Evolutionary conservation across 2,888 invertebrate species (phyloP).

Genomic region (Uloborus plumipes): DNA sequence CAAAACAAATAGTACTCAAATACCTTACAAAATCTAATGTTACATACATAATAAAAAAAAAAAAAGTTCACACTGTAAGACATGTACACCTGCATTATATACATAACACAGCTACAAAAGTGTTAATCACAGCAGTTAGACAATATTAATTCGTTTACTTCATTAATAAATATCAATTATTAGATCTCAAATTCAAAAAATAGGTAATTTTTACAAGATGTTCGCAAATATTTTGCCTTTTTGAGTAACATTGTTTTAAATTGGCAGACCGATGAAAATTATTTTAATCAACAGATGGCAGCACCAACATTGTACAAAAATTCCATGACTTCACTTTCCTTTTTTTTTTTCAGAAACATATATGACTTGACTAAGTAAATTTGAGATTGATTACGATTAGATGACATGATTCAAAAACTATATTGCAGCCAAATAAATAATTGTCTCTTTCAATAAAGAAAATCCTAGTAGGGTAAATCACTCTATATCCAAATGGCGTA

Average conservation of each 20-base stretch:
- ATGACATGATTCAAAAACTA: too few relatives aligned
- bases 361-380: too few relatives aligned
- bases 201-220: constrained; percentile 22
- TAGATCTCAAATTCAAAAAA: constrained; percentile 21
- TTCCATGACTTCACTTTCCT: too few relatives aligned
- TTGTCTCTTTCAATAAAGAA: too few relatives aligned
- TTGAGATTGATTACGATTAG: too few relatives aligned
- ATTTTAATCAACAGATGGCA: background rate
- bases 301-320: constrained; percentile 5
- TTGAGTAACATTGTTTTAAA: too few relatives aligned
- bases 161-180: constrained; percentile 17
- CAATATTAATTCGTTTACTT: constrained; percentile 52
- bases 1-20: constrained; percentile 26
- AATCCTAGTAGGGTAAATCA: too few relatives aligned
- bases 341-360: too few relatives aligned
- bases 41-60: constrained; percentile 39
- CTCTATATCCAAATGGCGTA: too few relatives aligned
- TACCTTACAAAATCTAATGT: constrained; percentile 49
- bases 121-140: constrained; percentile 60
- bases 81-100: constrained; percentile 56
- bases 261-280: too few relatives aligned
- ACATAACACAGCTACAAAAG: constrained; percentile 61
- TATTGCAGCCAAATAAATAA: too few relatives aligned
- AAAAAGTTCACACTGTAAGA: constrained; percentile 22
- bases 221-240: background rate